Evolutionary conservation across 2,797 vertebrate genomes (phyloP), one percentile per base, ranked within the genome.

Genomic region (Alexandromys oeconomus): DNA sequence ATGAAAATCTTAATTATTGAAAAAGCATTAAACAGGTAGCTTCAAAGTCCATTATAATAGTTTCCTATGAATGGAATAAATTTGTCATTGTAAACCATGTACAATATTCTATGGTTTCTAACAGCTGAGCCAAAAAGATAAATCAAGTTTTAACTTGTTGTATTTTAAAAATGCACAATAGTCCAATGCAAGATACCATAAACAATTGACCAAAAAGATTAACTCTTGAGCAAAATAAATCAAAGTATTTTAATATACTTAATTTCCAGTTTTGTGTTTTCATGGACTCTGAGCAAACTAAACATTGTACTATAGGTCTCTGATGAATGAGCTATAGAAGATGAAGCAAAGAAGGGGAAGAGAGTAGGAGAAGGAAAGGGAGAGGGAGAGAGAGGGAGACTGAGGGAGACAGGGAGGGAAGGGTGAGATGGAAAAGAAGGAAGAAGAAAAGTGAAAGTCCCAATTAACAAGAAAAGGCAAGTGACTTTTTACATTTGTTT

Each of bases 151-250:
- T 48, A 89, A 93, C 69, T 97, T 78, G 61, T 34, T 59, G 46
- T 85, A 94, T 94, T 92, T 90, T 0, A 25, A 92, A 94, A 95
- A 91, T 73, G 94, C 0, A 90, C 31, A 43, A 57, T 48, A 80
- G 77, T 10, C 37, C 43, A 17, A 93, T 86, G 92, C 74, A 97
- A 93, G 71, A 76, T 78, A 89, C 17, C 82, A 27, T 76, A 95
- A 97, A 96, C 46, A 92, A 77, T 1, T 95, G 61, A 93, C 89
- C 61, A 92, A 84, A 96, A 94, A 86, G 59, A 95, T 88, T 89
- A 92, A 95, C 84, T 95, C 96, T 94, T 40, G 21, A 85, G 84
- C 31, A 77, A 69, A 97, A 96, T 95, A 97, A 96, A 96, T 95
- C 89, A 87, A 94, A 91, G 43, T 74, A 40, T 80, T 94, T 94